Conservation (phyloP, 2,888 invertebrate genomes). For the Melanargia galathea region DNA sequence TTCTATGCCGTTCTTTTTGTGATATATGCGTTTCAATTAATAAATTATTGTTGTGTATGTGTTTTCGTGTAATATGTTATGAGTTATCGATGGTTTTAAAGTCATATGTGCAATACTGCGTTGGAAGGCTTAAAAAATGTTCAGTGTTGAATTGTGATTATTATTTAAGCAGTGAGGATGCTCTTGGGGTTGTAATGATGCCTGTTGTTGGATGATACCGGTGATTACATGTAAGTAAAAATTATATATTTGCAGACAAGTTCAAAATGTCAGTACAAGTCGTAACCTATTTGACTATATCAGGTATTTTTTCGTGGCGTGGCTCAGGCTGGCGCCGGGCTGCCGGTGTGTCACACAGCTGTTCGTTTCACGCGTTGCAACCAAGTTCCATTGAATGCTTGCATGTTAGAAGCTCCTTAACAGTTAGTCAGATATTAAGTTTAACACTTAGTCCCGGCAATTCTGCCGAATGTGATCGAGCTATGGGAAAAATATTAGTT, state of each 20-base stretch:
- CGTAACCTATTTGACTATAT: conserved; percentile 72
- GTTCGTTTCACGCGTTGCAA: conserved; percentile 49
- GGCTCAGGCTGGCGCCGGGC: conserved; percentile 49
- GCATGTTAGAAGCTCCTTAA: not conserved
- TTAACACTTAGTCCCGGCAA: not conserved
- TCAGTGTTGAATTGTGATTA: conserved; percentile 80
- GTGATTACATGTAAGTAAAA: conserved; percentile 68
- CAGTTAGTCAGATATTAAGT: not conserved
- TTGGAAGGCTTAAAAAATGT: conserved; percentile 74
- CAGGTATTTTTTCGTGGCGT: conserved; percentile 54
- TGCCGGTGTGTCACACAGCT: conserved; percentile 52
- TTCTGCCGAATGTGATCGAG: not conserved
- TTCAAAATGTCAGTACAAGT: conserved; percentile 55
- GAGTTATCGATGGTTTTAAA: conserved; percentile 71
- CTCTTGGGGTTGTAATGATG: conserved; percentile 73
- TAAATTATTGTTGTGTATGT: conserved; percentile 67
- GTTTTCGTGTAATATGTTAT: conserved; percentile 74
- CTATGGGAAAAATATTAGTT: not conserved
- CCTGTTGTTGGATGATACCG: conserved; percentile 78
- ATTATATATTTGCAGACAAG: conserved; percentile 45
- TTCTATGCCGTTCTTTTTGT: conserved; percentile 70
- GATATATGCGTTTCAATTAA: conserved; percentile 68
- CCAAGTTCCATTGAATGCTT: conserved; percentile 4
- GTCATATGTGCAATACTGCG: conserved; percentile 73
- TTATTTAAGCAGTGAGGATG: conserved; percentile 78